Evolutionary conservation across 2,888 invertebrate species (phyloP), one percentile per base, ranked within the genome.

Genomic region (Eristalis pertinax): DNA sequence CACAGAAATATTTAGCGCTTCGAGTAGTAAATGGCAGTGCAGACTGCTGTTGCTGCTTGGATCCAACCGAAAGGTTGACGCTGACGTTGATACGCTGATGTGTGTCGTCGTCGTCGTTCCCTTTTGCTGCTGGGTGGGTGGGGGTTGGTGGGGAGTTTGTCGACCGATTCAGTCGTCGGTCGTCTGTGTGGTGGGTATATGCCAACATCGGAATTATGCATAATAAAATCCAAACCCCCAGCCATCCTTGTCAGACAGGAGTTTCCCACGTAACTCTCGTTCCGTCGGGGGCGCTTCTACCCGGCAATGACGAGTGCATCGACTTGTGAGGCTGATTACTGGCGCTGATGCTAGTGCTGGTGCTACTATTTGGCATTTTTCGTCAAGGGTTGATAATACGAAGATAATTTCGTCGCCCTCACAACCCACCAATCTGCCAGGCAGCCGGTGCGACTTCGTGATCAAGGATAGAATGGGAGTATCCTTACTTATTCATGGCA

Each of bases 231-330:
- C 29, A 19, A 11, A 22, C 58, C 79, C 77, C 29, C 4, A 43
- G 19, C 22, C 15, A n/a, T 13, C 63, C 2, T 29, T 67, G 65
- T 72, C 86, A 87, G 87, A 87, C 84, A 80, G 87, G 87, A 87
- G 79, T 87, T 87, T 87, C 87, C 87, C 87, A 87, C 87, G 87
- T 87, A 84, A 87, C 87, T 87, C 84, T 76, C 87, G 73, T 87
- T 84, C 76, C 50, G 68, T 24, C 38, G 68, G 72, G 68, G 7
- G 32, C 32, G 19, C 19, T 70, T 88, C 79, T 60, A 76, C 70
- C 75, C 90, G 88, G 87, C 82, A 74, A 84, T 91, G 91, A 92
- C 91, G 92, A 92, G 92, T 91, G 92, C 92, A 92, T 91, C 92
- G 92, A 92, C 92, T 90, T 90, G 90, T 89, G 83, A 86, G 88